phyloP scores from a whole-genome alignment of 2,113 vertebrate genomes.

The Trematomus loennbergii region DNA sequence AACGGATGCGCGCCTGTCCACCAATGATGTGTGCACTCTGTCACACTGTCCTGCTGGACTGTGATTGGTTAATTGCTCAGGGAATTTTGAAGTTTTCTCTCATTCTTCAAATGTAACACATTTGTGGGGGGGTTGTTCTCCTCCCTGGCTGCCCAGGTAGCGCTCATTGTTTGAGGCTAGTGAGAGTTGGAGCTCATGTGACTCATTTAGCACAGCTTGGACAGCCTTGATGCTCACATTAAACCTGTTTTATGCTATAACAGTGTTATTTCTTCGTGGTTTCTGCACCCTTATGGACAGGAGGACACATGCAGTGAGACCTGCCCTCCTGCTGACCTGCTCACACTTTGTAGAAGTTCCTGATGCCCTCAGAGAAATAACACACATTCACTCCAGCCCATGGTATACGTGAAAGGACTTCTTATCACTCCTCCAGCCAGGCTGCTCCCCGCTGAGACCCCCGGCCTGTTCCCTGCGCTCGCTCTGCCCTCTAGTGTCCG shows the following conservation, averaged over 20 bases:
- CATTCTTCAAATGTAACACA: constrained; percentile 78
- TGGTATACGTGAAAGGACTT: constrained; percentile 57
- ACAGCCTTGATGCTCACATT: constrained; percentile 15
- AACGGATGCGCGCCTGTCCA: constrained; percentile 93
- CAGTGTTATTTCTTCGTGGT: constrained; percentile 25
- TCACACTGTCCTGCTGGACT: constrained; percentile 90
- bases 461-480: constrained; percentile 52
- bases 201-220: constrained; percentile 36
- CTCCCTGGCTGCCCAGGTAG: constrained; percentile 53
- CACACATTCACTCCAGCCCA: constrained; percentile 59
- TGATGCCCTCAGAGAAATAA: constrained; percentile 61
- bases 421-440: constrained; percentile 68
- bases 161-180: constrained; percentile 48
- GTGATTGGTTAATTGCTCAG: constrained; percentile 87
- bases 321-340: constrained; percentile 68
- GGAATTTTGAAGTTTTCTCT: constrained; percentile 78
- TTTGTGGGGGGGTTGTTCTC: constrained; percentile 26
- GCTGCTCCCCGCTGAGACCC: constrained; percentile 53
- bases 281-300: constrained; percentile 20
- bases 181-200: constrained; percentile 16
- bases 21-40: constrained; percentile 94
- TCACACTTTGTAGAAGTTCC: constrained; percentile 56
- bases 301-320: constrained; percentile 39
- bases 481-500: constrained; percentile 82
- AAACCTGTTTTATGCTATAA: background rate